Percentiles rank a stretch among this genome's conserved stretches.
phyloP scores from a whole-genome alignment of 2,888 invertebrate species.

The Dioctria rufipes region DNA sequence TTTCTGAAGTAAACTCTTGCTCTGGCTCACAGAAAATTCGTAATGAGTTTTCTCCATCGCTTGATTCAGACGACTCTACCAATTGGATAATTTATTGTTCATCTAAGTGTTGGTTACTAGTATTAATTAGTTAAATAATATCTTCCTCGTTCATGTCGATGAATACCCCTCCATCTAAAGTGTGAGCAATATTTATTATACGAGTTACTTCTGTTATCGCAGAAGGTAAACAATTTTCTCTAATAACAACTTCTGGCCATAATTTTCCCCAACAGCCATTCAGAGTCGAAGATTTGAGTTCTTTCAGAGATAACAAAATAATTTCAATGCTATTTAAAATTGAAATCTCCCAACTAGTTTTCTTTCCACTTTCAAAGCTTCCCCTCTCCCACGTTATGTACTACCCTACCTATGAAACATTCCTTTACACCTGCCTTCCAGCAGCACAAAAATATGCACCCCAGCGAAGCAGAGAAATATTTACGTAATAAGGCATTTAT shows the following conservation, averaged over 20 bases:
- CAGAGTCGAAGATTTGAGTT: slow-evolving; percentile 9
- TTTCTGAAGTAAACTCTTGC: slow-evolving; percentile 10
- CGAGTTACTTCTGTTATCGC: background rate
- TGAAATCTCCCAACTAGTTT: background rate
- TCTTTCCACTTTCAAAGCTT: too few relatives aligned
- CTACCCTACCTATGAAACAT: too few relatives aligned
- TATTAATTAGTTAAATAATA: slow-evolving; percentile 40
- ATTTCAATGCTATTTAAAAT: slow-evolving; percentile 1
- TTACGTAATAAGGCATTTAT: too few relatives aligned
- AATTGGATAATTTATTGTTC: slow-evolving; percentile 18
- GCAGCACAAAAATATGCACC: too few relatives aligned
- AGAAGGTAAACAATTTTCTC: slow-evolving; percentile 3
- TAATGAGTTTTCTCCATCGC: slow-evolving; percentile 20
- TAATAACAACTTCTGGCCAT: background rate
- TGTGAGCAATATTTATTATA: slow-evolving; percentile 16
- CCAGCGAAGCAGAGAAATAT: too few relatives aligned
- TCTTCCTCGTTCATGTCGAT: slow-evolving; percentile 21
- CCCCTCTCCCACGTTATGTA: too few relatives aligned
- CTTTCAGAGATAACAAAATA: background rate
- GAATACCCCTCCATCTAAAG: slow-evolving; percentile 39
- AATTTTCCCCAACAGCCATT: slow-evolving; percentile 10
- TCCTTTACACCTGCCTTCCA: too few relatives aligned
- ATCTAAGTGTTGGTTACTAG: slow-evolving; percentile 17
- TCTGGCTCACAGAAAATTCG: slow-evolving; percentile 10
- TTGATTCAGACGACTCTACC: background rate